Conservation (phyloP, 1,140 invertebrate genomes). For the Drosophila nebulosa region DNA sequence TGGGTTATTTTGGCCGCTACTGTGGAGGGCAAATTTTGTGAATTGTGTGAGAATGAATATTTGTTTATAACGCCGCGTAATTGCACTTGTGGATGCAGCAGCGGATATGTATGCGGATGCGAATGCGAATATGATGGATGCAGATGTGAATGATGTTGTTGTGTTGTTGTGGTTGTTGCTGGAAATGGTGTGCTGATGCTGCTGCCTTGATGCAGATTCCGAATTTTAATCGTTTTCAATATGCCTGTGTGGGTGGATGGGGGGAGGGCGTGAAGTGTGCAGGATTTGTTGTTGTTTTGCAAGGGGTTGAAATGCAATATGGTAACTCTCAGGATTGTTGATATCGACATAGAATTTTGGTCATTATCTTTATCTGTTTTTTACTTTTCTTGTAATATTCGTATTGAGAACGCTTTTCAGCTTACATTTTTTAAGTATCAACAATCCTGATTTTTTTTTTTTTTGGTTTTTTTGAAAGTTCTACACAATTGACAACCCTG, state of each 20-base stretch:
- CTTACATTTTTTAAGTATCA: not conserved
- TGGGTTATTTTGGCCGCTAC: constrained; percentile 78
- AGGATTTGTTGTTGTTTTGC: not conserved
- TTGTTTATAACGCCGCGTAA: constrained; percentile 64
- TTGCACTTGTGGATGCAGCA: constrained; percentile 52
- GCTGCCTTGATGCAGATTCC: constrained; percentile 28
- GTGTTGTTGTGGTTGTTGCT: constrained; percentile 43
- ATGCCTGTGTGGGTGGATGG: constrained; percentile 23
- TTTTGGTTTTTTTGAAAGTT: not conserved
- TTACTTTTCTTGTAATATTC: no score
- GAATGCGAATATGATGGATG: constrained; percentile 3
- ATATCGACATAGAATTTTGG: no score
- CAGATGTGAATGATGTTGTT: constrained; percentile 25
- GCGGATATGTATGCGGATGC: constrained; percentile 10
- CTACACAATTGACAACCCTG: constrained; percentile 41
- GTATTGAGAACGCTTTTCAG: not conserved
- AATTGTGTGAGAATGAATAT: constrained; percentile 53
- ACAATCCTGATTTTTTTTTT: not conserved
- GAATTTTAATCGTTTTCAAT: constrained; percentile 70
- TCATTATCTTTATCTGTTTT: no score
- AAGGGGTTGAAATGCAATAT: not conserved
- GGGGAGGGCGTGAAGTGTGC: no score
- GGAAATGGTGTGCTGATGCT: constrained; percentile 15
- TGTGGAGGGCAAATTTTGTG: constrained; percentile 63
- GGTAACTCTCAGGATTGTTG: no score